A percentile compares a stretch with the other conserved stretches of the same genome.
phyloP scores from a whole-genome alignment of 2,113 vertebrate genomes.

The Oplegnathus fasciatus region DNA sequence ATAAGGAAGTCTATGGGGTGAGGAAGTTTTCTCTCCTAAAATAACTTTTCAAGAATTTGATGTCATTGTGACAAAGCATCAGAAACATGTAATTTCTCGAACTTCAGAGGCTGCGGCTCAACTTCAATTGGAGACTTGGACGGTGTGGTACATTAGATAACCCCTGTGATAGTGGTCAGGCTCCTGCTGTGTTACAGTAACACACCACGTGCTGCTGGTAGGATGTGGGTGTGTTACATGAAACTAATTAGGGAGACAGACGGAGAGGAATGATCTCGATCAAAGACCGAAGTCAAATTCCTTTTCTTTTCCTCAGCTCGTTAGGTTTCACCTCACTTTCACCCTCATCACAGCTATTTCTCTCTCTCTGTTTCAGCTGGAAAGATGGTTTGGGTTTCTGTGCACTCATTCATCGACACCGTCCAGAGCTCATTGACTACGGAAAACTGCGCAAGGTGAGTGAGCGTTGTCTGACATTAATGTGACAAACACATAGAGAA shows the following conservation, averaged over 20 bases:
- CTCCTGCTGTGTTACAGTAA: constrained; percentile 19
- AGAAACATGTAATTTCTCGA: background rate
- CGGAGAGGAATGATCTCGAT: background rate
- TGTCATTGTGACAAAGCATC: background rate
- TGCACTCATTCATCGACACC: constrained; percentile 98
- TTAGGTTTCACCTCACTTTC: constrained; percentile 10
- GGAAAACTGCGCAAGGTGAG: constrained; percentile 96
- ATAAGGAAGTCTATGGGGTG: background rate
- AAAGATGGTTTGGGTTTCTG: constrained; percentile 99
- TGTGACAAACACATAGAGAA: background rate
- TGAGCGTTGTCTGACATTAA: background rate
- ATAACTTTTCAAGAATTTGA: background rate
- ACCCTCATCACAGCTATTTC: background rate
- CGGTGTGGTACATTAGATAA: background rate
- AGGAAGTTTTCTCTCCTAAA: background rate
- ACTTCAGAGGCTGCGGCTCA: background rate
- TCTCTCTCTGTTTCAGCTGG: constrained; percentile 86
- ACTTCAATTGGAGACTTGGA: constrained; percentile 16
- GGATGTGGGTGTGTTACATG: background rate
- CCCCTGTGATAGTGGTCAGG: background rate
- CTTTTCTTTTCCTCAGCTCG: background rate
- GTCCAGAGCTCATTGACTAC: constrained; percentile 98
- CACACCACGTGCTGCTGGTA: constrained; percentile 6
- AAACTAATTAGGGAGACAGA: constrained; percentile 30
- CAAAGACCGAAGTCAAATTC: constrained; percentile 34